Base-by-base conservation (phyloP, 2,797 vertebrate species). In the Uromys caudimaculatus region DNA sequence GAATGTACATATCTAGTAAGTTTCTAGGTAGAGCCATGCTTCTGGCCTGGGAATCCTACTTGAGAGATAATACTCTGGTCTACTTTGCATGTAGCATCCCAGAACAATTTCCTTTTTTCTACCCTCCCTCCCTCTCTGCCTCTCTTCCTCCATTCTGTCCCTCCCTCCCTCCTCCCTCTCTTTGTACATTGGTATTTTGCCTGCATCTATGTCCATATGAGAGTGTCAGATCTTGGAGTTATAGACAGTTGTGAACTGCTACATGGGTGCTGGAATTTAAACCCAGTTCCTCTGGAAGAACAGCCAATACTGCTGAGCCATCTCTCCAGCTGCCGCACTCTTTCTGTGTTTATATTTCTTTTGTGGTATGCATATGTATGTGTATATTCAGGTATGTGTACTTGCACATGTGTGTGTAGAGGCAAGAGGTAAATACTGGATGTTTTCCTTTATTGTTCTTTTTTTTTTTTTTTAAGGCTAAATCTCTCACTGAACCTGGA, bases 91-190 rank as follows among this genome's bases (percentile, higher is more conserved):
- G 24, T 17, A 5, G 19, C 35, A 13, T 84, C 52, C 21, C n/a
- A 32, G 60, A 35, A 21, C 41, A 85, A 35, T 50, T 47, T 47
- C 7, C 16, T 35, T 11, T 7, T 32, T 67, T 62, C n/a, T 8
- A 44, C 58, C 8, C 7, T 24, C 8, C 23, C 10, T 32, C 62
- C 21, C 62, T 64, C 9, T 12, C 58, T 5, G 0, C n/a, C 23
- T 75, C 2, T 17, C 27, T 50, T 0, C 29, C 75, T 50, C 29
- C 32, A 1, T 78, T 7, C 23, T 3, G n/a, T 4, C 32, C 50
- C 3, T 7, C 7, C 17, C n/a, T 1, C 7, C 12, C 2, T 14
- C 1, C 14, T 0, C 14, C 5, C 14, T 29, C 17, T 21, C n/a
- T 71, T 3, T 73, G 12, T 47, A 2, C 41, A 75, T 27, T 27